These are phyloP conservation scores for Diplodus puntazzo DNA, from an alignment of 2,797 vertebrate genomes.

Conservation along the genomic window DNA sequence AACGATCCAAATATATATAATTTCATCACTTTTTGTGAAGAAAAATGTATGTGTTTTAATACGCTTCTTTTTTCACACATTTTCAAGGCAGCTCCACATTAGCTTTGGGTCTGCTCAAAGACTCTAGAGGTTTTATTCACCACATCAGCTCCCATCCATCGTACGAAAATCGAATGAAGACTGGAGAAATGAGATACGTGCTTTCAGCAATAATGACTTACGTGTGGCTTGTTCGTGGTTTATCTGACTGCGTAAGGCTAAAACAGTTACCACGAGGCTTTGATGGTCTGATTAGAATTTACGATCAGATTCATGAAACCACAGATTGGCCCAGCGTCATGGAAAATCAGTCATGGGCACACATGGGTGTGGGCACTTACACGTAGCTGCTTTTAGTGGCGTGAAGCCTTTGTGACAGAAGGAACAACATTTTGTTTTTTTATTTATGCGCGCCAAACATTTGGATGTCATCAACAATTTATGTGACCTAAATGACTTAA, in stretches of 20 bases:
- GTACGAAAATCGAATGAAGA: not conserved
- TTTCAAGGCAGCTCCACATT: not conserved
- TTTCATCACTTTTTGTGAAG: not conserved
- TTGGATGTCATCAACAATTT: not conserved
- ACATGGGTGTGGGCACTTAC: not conserved
- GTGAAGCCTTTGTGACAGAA: slow-evolving; percentile 2
- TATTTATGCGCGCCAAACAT: not conserved
- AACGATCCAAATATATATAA: not conserved
- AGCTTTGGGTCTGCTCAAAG: not conserved
- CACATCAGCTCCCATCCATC: not conserved
- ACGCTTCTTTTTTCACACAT: not conserved
- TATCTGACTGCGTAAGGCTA: not conserved
- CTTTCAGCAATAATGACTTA: not conserved
- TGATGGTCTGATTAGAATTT: slow-evolving; percentile 33
- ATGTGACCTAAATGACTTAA: not conserved
- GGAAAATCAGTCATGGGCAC: slow-evolving; percentile 39
- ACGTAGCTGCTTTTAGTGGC: slow-evolving; percentile 11
- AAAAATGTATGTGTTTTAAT: not conserved
- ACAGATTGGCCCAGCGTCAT: slow-evolving; percentile 39
- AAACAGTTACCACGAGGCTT: not conserved
- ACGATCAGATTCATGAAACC: slow-evolving; percentile 44
- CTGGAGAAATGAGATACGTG: not conserved
- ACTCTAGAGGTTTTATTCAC: not conserved
- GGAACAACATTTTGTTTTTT: slow-evolving; percentile 5
- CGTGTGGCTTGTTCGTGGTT: slow-evolving; percentile 24